Base-by-base conservation (phyloP, 2,888 invertebrate genomes). In the Halictus ligatus region DNA sequence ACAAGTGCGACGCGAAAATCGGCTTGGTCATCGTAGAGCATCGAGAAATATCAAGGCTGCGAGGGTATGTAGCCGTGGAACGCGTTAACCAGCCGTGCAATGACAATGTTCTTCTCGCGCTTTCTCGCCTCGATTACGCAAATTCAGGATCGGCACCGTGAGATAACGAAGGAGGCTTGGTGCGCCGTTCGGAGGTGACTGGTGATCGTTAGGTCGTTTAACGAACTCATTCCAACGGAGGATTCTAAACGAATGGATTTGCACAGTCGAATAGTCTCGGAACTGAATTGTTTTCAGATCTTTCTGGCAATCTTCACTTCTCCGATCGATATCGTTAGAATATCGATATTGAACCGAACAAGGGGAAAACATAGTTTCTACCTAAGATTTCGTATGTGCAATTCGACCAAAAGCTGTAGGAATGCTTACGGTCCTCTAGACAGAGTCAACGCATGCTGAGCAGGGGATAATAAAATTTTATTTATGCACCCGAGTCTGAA, bases 11-110 rank as follows among this genome's bases (percentile, higher is more conserved):
- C 86, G 89, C 83, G 90, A 86, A 91, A 91, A 91, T 86, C 80
- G 78, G 89, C 91, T 78, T 82, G 86, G 89, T 91, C 91, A 91
- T 91, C 89, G 64, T 83, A 80, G 73, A 80, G 60, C 85, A 78
- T 83, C 81, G 89, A 75, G 81, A 91, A 91, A 91, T 91, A 91
- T 91, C 91, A 91, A 91, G 91, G 91, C 87, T 86, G 83, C 50
- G 29, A 71, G 69, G 79, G 83, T 74, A 76, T 40, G 40, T 40
- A 69, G 81, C 74, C 46, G 81, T 75, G 81, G 71, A 75, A 80
- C 80, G 79, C 76, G 71, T 64, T 81, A 89, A 84, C 76, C 78
- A 74, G 43, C 46, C 78, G 29, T 76, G 29, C 67, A 67, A 90
- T 87, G 89, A 90, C 89, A 84, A 84, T 84, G 83, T 86, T 81